Percentiles rank a stretch among this genome's conserved stretches.
Conservation (phyloP, 2,888 invertebrate genomes). For the Dynastes maya region DNA sequence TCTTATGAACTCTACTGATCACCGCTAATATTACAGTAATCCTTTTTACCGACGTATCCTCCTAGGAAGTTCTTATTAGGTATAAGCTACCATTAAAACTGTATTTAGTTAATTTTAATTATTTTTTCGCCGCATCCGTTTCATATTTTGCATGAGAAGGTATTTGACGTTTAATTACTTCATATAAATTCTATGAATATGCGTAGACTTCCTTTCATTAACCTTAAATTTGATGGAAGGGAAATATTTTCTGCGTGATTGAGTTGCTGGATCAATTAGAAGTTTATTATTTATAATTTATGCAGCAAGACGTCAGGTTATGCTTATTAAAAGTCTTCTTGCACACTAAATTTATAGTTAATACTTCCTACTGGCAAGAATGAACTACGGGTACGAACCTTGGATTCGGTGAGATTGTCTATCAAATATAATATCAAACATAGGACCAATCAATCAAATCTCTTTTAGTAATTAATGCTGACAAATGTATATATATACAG, state of each 20-base stretch:
- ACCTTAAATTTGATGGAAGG: not conserved
- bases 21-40: not conserved
- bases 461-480: no score
- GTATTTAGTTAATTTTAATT: slow-evolving; percentile 11
- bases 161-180: slow-evolving; percentile 21
- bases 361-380: no score
- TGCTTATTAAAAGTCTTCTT: no score
- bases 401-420: no score
- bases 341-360: no score
- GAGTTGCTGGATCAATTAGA: no score
- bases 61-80: slow-evolving; percentile 17
- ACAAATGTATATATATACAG: no score
- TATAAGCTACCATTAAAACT: slow-evolving; percentile 18
- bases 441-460: no score
- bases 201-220: slow-evolving; percentile 1
- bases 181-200: slow-evolving; percentile 4
- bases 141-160: not conserved
- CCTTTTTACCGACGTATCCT: not conserved
- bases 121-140: slow-evolving; percentile 23
- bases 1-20: not conserved
- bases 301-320: no score
- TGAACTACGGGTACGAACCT: no score
- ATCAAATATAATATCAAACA: no score
- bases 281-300: no score
- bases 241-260: not conserved